Evolutionary conservation across 2,113 vertebrate genomes (phyloP).

Genomic region (Prolemur simus): DNA sequence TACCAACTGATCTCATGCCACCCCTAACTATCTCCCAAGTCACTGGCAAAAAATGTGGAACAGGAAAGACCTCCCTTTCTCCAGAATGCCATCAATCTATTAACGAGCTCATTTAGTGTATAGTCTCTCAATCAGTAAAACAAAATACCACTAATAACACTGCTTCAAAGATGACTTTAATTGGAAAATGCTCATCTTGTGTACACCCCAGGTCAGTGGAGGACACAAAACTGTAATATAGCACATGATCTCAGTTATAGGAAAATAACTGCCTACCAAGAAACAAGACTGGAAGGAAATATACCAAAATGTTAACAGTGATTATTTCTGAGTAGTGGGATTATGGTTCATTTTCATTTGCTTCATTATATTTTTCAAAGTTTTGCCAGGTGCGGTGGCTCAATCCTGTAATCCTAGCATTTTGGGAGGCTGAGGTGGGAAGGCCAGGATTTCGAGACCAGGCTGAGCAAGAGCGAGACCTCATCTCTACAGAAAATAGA

Average conservation of each 20-base stretch:
- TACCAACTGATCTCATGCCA: neutral
- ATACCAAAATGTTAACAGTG: neutral
- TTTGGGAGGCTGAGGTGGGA: too few species aligned
- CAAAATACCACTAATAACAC: neutral
- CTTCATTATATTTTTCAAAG: neutral
- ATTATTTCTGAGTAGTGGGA: constrained; percentile 1
- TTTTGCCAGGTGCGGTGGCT: neutral
- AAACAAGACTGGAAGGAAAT: neutral
- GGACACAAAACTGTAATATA: neutral
- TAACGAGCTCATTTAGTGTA: neutral
- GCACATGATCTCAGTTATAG: neutral
- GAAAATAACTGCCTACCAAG: neutral
- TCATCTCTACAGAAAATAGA: too few species aligned
- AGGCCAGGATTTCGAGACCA: too few species aligned
- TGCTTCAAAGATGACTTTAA: neutral
- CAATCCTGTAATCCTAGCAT: too few species aligned
- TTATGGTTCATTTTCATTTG: neutral
- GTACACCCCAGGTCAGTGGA: neutral
- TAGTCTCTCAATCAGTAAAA: neutral
- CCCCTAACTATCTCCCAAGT: neutral
- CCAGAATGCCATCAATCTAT: neutral
- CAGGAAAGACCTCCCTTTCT: neutral
- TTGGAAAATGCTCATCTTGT: neutral
- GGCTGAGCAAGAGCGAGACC: too few species aligned
- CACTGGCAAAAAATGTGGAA: neutral